Percentiles rank a stretch among this genome's conserved stretches.
phyloP scores from a whole-genome alignment of 2,797 vertebrate species.

The Aselliscus stoliczkanus region DNA sequence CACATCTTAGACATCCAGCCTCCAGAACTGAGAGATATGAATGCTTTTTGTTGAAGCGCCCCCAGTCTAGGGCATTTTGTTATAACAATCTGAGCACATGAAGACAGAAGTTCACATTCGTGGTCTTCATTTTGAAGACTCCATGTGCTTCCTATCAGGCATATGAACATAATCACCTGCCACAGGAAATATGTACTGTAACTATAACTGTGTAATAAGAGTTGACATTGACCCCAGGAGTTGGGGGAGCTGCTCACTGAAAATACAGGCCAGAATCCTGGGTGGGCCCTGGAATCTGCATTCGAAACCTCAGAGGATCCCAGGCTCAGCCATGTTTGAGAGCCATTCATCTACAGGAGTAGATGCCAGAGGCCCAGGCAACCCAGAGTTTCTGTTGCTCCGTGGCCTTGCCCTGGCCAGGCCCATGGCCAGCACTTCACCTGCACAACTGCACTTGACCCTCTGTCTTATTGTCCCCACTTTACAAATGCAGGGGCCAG shows the following conservation, averaged over 20 bases:
- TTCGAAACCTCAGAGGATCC: background rate
- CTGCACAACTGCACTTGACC: rapidly evolving
- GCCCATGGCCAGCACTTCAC: rapidly evolving
- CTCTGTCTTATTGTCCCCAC: background rate
- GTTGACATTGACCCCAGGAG: background rate
- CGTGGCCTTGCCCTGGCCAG: rapidly evolving
- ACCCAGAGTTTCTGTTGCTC: rapidly evolving
- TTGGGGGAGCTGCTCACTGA: background rate
- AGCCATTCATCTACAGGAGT: too few relatives aligned
- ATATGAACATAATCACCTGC: rapidly evolving
- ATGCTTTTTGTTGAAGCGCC: too few relatives aligned
- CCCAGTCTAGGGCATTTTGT: background rate
- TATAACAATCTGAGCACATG: background rate
- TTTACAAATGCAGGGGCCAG: background rate
- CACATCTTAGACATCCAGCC: background rate
- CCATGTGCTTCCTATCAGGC: background rate
- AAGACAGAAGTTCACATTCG: background rate
- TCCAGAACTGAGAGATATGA: background rate
- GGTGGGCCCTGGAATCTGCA: background rate
- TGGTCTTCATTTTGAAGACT: background rate
- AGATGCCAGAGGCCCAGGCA: rapidly evolving
- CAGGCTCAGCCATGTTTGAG: background rate
- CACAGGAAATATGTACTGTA: background rate
- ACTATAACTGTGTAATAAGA: background rate
- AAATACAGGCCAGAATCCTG: background rate